A percentile compares a stretch with the other conserved stretches of the same genome.
phyloP scores from a whole-genome alignment of 2,113 vertebrate species.

The Oreochromis spilurus region DNA sequence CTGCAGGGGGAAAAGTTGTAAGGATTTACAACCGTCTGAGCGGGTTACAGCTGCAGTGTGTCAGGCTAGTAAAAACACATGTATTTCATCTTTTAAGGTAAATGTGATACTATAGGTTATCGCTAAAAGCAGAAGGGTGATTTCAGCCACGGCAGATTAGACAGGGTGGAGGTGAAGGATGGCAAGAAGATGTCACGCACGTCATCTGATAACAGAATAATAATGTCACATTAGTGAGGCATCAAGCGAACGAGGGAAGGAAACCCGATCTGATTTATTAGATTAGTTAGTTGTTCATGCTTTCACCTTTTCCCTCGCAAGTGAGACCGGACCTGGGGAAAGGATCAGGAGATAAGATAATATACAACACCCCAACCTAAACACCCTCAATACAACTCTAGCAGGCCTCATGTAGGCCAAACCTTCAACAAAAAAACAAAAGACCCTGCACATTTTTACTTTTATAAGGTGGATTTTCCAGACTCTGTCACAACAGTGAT shows the following conservation, averaged over 20 bases:
- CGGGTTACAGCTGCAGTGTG: background rate
- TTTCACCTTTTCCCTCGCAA: background rate
- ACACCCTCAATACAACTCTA: background rate
- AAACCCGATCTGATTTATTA: background rate
- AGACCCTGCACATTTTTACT: background rate
- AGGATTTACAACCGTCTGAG: conserved; percentile 27
- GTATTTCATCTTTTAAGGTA: background rate
- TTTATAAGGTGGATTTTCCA: background rate
- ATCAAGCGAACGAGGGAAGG: background rate
- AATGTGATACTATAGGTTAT: conserved; percentile 21
- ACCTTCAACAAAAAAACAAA: background rate
- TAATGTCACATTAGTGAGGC: background rate
- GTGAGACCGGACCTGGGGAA: background rate
- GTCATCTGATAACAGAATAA: background rate
- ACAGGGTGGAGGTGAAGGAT: background rate
- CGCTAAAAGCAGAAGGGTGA: background rate
- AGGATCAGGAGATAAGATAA: background rate
- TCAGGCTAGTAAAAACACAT: conserved; percentile 26
- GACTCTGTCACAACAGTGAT: background rate
- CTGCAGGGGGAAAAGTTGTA: background rate
- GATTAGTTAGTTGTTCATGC: background rate
- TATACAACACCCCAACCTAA: background rate
- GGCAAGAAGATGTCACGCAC: background rate
- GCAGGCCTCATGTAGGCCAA: background rate
- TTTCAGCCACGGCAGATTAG: background rate